Evolutionary conservation across 2,113 vertebrate species (phyloP).

Genomic region (Paratilapia polleni): DNA sequence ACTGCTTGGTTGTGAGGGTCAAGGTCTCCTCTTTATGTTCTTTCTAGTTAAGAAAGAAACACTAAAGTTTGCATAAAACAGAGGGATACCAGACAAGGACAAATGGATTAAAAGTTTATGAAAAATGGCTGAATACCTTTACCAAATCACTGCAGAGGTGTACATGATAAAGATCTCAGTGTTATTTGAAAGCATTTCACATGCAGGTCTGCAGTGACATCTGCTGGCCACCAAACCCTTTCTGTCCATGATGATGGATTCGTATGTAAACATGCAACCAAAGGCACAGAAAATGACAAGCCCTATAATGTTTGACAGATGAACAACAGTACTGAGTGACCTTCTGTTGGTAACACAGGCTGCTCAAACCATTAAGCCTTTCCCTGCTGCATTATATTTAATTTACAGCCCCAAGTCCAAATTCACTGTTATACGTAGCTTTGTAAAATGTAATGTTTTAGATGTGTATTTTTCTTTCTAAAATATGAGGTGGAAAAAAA

Average conservation of each 20-base stretch:
- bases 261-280: neutral
- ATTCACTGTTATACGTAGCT: neutral
- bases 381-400: neutral
- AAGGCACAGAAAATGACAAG: neutral
- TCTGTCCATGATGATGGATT: too few species aligned
- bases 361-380: neutral
- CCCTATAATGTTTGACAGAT: neutral
- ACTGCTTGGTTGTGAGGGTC: constrained; percentile 8
- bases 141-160: neutral
- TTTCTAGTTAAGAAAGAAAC: constrained; percentile 42
- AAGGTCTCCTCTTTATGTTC: constrained; percentile 46
- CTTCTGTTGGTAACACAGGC: neutral
- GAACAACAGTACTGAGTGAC: neutral
- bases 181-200: neutral
- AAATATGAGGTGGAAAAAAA: neutral
- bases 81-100: neutral
- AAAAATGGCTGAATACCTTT: neutral
- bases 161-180: neutral
- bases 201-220: constrained; percentile 32
- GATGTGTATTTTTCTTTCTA: neutral
- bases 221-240: constrained; percentile 27
- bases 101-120: neutral
- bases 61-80: constrained; percentile 56
- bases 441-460: neutral
- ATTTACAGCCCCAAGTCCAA: neutral